Evolutionary conservation across 2,797 vertebrate genomes (phyloP), one percentile per base, ranked within the genome.

Genomic region (Glossophaga mutica): DNA sequence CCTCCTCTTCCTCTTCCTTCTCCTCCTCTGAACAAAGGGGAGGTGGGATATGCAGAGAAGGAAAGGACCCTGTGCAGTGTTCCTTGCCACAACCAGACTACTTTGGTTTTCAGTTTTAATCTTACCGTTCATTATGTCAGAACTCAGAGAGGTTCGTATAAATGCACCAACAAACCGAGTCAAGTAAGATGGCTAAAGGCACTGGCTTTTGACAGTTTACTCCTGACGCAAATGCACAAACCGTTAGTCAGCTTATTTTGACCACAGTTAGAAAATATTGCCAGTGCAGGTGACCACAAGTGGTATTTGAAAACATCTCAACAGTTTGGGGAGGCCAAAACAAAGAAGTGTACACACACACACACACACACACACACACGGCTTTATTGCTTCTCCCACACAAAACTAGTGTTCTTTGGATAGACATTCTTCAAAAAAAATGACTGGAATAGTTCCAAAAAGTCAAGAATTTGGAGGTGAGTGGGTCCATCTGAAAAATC

Each of bases 181-280:
- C 59, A 81, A 76, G 24, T 29, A 16, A 7, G 12, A 10, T 14
- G 70, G 62, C 15, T 12, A 18, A 44, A 37, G 42, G 2, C 14
- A 9, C 44, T 3, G 9, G 34, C 26, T 7, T 50, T 26, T 44
- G 73, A 74, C 81, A 76, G 7, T 65, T 82, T 96, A 95, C 73
- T 84, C 57, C 42, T 68, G 84, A 89, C 90, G 62, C 62, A 59
- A 93, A 93, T 9, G 24, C 68, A 26, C 3, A 67, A 90, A 62
- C 7, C 59, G 87, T 96, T 84, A 94, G 86, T 97, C 94, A 96
- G 94, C 94, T 94, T 70, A 86, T 96, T 95, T 87, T 94, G 76
- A 96, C 97, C 95, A 95, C 96, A 93, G 4, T 83, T 21, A 95
- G 93, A 96, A 95, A 92, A 87, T 67, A 73, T 91, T 84, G 81